Conservation (phyloP, 2,113 vertebrate genomes). For the Sialia sialis region DNA sequence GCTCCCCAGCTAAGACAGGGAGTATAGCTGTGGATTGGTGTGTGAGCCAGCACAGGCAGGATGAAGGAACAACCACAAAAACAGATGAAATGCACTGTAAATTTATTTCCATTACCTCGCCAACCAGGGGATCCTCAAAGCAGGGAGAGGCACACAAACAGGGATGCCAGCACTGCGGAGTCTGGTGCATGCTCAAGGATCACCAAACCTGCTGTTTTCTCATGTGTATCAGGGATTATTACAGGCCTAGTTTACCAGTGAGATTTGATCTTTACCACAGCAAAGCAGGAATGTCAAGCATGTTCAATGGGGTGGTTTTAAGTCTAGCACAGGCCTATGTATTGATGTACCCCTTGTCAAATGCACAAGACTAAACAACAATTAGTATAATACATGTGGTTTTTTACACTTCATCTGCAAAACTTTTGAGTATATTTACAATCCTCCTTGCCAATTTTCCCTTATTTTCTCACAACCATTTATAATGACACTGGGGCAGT, state of each 20-base stretch:
- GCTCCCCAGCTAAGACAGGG: background rate
- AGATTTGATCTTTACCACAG: background rate
- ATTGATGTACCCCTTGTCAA: background rate
- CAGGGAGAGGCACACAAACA: background rate
- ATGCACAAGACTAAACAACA: background rate
- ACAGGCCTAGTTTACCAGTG: background rate
- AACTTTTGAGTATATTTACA: background rate
- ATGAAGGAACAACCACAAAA: background rate
- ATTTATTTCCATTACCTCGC: background rate
- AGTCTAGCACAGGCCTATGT: background rate
- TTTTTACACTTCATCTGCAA: background rate
- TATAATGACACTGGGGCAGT: background rate
- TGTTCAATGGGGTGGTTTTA: background rate
- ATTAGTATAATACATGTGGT: background rate
- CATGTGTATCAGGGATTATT: background rate
- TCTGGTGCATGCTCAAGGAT: background rate
- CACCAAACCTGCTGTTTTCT: background rate
- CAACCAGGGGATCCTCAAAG: background rate
- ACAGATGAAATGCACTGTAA: background rate
- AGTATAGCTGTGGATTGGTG: background rate
- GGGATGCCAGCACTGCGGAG: background rate
- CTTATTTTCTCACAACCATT: background rate
- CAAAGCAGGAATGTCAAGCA: background rate
- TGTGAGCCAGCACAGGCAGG: background rate
- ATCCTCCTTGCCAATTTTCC: background rate